Evolutionary conservation across 2,888 invertebrate species (phyloP), one percentile per base, ranked within the genome.

Genomic region (Mimachlamys varia): DNA sequence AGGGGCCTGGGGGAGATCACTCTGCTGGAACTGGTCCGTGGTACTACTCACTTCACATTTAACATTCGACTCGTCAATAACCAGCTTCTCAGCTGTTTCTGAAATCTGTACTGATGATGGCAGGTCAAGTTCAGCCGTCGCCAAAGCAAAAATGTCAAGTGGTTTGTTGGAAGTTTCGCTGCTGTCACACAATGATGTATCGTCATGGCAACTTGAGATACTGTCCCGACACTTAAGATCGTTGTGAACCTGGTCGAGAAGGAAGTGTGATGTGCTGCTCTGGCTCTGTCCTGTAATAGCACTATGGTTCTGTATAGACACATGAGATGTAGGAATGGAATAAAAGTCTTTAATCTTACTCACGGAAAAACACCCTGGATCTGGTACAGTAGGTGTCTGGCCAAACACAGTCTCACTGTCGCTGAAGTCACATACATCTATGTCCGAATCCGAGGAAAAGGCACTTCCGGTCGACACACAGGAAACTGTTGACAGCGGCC

Each of bases 51-150:
- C 89, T 13, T 89, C 89, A 38, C 38, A 49, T 7, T 89, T 53
- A 37, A n/a, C 33, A 7, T 12, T 27, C 0, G 12, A 27, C 76
- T 89, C 76, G 27, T 89, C 87, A 50, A 22, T 49, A 37, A 22
- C 44, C 10, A 44, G n/a, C 49, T 76, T 89, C 87, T 89, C 89
- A 76, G 49, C 89, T 49, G 49, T 89, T 44, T 89, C 89, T 49
- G 49, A 87, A 33, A 44, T 17, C 58, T 89, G 76, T 76, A 27
- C 76, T 0, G 76, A 76, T 27, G 76, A 27, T 17, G 76, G 76
- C 12, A 76, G 76, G 76, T 76, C 76, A 76, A 76, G 76, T 76
- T 76, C 76, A 15, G 76, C 76, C 10, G 76, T 27, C 0, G 76
- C 76, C 76, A 76, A 27, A 33, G 76, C 76, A 15, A 76, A 76